Percentiles rank a stretch among this genome's conserved stretches.
Evolutionary conservation across 1,140 invertebrate genomes (phyloP).

Genomic region (Drosophila chauvacae): DNA sequence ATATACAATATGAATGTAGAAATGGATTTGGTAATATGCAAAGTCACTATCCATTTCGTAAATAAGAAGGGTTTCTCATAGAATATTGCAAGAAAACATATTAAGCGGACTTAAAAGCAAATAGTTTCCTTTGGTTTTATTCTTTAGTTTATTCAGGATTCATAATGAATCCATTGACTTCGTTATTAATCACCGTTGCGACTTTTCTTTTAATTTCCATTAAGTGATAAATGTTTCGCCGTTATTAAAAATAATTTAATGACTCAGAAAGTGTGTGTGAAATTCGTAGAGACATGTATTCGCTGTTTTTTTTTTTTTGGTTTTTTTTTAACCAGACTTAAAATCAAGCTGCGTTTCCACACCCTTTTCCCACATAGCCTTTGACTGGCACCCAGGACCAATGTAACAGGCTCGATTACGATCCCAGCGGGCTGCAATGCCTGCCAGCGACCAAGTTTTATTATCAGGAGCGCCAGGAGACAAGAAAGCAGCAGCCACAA

Average conservation of each 20-base stretch:
- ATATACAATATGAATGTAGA: too few relatives aligned
- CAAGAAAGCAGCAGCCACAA: conserved; percentile 48
- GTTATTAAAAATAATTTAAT: conserved; percentile 7
- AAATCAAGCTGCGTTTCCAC: conserved; percentile 44
- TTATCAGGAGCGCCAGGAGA: conserved; percentile 67
- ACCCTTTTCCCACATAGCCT: conserved; percentile 14
- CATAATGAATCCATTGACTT: background rate
- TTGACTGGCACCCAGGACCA: conserved; percentile 36
- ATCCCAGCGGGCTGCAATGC: conserved; percentile 69
- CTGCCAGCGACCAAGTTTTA: conserved; percentile 74
- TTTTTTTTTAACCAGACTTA: conserved; percentile 4
- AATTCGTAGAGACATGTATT: conserved; percentile 4
- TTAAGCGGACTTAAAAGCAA: background rate
- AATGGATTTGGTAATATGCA: too few relatives aligned
- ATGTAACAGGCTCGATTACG: conserved; percentile 76
- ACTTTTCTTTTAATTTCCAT: conserved; percentile 6
- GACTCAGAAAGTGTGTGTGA: conserved; percentile 1
- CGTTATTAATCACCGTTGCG: background rate
- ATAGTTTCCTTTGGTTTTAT: background rate
- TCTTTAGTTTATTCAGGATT: background rate
- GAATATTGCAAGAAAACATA: background rate
- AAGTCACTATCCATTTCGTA: background rate
- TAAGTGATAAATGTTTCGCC: background rate
- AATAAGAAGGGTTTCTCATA: background rate
- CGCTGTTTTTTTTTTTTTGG: background rate